A percentile compares a stretch with the other conserved stretches of the same genome.
These are phyloP conservation scores for Sylvilagus floridanus DNA, from an alignment of 2,797 vertebrate species.

Conservation along the genomic window DNA sequence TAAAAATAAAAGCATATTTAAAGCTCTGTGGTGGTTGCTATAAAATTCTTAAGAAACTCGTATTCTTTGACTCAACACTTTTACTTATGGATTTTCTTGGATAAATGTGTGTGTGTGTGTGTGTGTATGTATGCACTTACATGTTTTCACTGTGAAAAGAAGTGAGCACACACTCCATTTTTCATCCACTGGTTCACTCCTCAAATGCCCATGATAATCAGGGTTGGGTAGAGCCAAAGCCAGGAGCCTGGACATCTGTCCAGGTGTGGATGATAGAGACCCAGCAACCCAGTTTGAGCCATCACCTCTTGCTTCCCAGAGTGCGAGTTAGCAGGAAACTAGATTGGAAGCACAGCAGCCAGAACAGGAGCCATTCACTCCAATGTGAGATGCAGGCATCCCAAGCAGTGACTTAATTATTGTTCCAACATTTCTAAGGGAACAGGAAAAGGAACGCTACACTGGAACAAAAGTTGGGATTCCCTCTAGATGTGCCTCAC, in stretches of 20 bases:
- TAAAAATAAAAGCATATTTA: background rate
- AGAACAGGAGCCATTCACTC: too few relatives aligned
- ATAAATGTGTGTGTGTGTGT: background rate
- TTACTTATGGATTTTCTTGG: conserved; percentile 11
- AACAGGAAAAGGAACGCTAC: background rate
- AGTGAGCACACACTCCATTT: background rate
- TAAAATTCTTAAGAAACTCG: background rate
- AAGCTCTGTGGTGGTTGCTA: background rate
- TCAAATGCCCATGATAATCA: too few relatives aligned
- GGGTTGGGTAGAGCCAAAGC: too few relatives aligned
- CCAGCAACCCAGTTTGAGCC: too few relatives aligned
- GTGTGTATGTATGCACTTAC: background rate
- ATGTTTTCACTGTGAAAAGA: background rate
- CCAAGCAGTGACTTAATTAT: too few relatives aligned
- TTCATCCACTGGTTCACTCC: too few relatives aligned
- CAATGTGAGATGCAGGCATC: too few relatives aligned
- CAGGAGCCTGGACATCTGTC: too few relatives aligned
- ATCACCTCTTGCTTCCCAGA: too few relatives aligned
- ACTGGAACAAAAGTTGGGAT: background rate
- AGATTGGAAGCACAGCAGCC: too few relatives aligned
- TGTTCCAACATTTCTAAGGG: background rate
- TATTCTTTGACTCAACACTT: conserved; percentile 14
- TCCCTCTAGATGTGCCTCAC: background rate
- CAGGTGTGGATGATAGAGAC: too few relatives aligned
- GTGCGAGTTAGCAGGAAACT: too few relatives aligned